Evolutionary conservation across 2,113 vertebrate species (phyloP).

Genomic region (Lepidothrix coronata): DNA sequence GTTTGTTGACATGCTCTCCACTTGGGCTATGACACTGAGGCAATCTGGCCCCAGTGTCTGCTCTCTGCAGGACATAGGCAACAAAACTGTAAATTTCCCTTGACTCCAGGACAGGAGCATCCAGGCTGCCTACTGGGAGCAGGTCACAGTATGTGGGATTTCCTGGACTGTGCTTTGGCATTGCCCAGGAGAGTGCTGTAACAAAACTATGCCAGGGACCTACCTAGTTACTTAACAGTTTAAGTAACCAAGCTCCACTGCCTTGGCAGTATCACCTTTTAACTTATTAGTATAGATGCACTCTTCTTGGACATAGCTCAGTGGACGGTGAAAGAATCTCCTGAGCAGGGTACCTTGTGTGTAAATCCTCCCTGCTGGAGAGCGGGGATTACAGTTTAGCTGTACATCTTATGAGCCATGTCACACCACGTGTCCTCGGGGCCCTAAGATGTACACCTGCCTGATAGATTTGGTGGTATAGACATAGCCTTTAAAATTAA

Average conservation of each 20-base stretch:
- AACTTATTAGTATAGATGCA: neutral
- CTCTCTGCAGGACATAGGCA: accelerated
- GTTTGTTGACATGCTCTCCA: neutral
- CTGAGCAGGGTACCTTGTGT: neutral
- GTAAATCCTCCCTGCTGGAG: neutral
- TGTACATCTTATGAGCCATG: neutral
- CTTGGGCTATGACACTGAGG: neutral
- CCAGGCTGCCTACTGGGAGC: neutral
- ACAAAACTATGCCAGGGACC: neutral
- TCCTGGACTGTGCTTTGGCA: neutral
- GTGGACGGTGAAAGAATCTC: neutral
- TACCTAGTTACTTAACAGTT: neutral
- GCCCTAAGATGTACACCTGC: neutral
- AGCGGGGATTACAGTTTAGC: neutral
- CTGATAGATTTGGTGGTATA: neutral
- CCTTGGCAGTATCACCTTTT: neutral
- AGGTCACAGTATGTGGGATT: accelerated
- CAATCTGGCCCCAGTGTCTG: neutral
- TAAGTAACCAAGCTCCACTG: neutral
- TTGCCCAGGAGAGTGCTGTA: neutral
- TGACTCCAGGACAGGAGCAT: neutral
- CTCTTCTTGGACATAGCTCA: neutral
- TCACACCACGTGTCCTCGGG: accelerated
- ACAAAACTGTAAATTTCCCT: neutral
- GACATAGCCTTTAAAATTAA: neutral